phyloP scores from a whole-genome alignment of 2,797 vertebrate species.

The Mustela erminea region DNA sequence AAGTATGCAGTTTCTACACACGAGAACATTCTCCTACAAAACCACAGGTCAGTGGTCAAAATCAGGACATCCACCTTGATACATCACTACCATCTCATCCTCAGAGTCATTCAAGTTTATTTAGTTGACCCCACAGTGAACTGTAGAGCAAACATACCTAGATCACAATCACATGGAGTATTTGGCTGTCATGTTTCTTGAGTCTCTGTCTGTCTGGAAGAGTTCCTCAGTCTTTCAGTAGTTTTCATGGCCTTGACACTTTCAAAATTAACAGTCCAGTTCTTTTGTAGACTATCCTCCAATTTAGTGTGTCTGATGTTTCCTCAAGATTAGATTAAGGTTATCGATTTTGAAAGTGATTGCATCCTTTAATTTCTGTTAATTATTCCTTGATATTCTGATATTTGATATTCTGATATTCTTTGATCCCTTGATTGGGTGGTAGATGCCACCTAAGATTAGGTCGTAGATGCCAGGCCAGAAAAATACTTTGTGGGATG shows the following conservation, averaged over 20 bases:
- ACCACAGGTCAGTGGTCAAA: neutral
- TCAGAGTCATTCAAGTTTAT: neutral
- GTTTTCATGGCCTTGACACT: neutral
- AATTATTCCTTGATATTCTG: too few relatives aligned
- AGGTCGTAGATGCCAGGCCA: neutral
- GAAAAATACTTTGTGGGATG: neutral
- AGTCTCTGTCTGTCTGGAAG: neutral
- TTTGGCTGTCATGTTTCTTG: neutral
- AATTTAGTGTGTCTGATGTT: neutral
- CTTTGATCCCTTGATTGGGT: neutral
- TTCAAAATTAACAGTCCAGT: neutral
- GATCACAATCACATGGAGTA: neutral
- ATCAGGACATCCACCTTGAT: neutral
- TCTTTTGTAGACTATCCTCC: neutral
- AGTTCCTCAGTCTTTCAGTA: neutral
- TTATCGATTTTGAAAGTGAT: neutral
- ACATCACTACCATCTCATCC: neutral
- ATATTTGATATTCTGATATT: neutral
- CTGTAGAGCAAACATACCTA: neutral
- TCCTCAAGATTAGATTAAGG: neutral
- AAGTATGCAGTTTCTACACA: neutral
- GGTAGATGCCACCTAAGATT: neutral
- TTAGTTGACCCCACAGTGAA: neutral
- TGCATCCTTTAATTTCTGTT: neutral
- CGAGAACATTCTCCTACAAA: neutral